Evolutionary conservation across 2,113 vertebrate genomes (phyloP), one percentile per base, ranked within the genome.

Genomic region (Gymnocephalus cernua): DNA sequence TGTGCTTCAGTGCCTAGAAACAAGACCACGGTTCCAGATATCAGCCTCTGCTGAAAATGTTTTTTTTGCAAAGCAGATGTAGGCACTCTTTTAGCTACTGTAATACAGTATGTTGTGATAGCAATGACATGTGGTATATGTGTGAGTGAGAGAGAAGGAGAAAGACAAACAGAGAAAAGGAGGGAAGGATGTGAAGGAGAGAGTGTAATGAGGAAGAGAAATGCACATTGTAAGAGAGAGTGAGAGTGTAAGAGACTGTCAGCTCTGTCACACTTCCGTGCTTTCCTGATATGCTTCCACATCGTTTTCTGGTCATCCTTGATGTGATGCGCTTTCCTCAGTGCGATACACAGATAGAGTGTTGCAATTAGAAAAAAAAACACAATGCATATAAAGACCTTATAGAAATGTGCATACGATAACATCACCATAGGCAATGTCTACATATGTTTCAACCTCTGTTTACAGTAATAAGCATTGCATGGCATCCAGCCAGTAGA

Each of bases 241-340:
- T 25, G 19, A 11, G 50, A 69, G 23, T 71, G 54, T 14, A 32
- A 27, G 44, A 68, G n/a, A 66, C 29, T 84, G 86, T 86, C 71
- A 85, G 83, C 38, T 74, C 59, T 27, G 79, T 88, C 62, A 77
- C 82, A 84, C 82, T 83, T 53, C 45, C n/a, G 50, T 84, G 75
- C 79, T 79, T 80, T 67, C 21, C 63, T 77, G 80, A 88, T 64
- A 66, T 25, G 77, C 25, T 56, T 79, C 70, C 74, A 73, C 38
- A 63, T 68, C 58, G 59, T 56, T 18, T 77, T 68, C 51, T 62
- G 21, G 56, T 76, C 61, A 58, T 63, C 19, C 32, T 80, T 58
- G 45, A 87, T 80, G 27, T 44, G 56, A 47, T 76, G 3, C 57
- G 25, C 80, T 58, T 86, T 64, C 1, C 11, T 75, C n/a, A 41